Percentiles rank a stretch among this genome's conserved stretches.
phyloP scores from a whole-genome alignment of 2,797 vertebrate genomes.

The Acipenser transmontanus region DNA sequence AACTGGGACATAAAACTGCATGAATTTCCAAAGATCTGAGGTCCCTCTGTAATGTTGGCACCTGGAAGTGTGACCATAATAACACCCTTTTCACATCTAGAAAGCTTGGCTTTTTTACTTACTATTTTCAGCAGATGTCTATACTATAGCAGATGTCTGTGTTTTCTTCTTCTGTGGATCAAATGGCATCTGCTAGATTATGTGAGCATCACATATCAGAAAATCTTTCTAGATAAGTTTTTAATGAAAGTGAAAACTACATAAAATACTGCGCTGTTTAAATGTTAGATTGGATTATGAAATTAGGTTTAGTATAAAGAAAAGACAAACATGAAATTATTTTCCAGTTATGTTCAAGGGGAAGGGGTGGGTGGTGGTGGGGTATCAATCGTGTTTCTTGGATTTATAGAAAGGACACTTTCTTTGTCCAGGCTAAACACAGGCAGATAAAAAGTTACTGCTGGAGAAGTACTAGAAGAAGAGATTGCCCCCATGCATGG shows the following conservation, averaged over 20 bases:
- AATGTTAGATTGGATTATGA: constrained; percentile 35
- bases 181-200: constrained; percentile 38
- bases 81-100: too few species aligned
- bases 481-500: constrained; percentile 27
- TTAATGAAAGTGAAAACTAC: too few species aligned
- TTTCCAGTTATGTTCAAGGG: background rate
- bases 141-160: constrained; percentile 37
- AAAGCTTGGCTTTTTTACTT: background rate
- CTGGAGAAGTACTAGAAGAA: constrained; percentile 11
- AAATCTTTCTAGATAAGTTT: constrained; percentile 1
- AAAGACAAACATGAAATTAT: background rate
- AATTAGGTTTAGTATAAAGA: background rate
- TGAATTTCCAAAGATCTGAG: too few species aligned
- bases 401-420: too few species aligned
- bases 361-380: background rate
- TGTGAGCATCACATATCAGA: constrained; percentile 32
- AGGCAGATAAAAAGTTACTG: constrained; percentile 13
- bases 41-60: too few species aligned
- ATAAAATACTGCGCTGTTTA: constrained; percentile 22
- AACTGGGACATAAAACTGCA: too few species aligned
- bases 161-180: constrained; percentile 44
- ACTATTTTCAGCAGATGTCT: constrained; percentile 15
- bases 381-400: background rate
- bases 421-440: constrained; percentile 19
- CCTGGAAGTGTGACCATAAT: too few species aligned